Conservation (phyloP, 53 echinoderm and acorn worm genomes). For the Crossaster papposus region DNA sequence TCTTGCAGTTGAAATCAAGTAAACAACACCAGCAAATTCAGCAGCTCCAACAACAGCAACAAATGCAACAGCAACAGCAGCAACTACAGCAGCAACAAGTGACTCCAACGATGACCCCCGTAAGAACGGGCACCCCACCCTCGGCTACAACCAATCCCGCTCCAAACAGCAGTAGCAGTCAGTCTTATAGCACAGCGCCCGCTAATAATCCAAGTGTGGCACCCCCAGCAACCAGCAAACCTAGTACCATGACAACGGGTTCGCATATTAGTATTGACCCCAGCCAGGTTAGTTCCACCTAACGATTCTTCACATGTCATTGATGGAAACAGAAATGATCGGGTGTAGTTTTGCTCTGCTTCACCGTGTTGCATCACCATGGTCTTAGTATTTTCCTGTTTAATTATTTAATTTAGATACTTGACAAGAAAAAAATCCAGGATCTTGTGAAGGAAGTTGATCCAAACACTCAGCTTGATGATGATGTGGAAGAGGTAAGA, state of each 20-base stretch:
- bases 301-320: no score
- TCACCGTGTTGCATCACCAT: no score
- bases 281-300: constrained; percentile 48
- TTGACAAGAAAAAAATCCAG: constrained; percentile 93
- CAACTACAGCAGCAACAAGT: constrained; percentile 12
- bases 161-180: constrained; percentile 35
- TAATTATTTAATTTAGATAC: constrained; percentile 61
- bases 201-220: constrained; percentile 34
- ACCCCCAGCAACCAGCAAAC: constrained; percentile 43
- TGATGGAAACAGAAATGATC: no score
- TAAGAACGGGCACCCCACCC: constrained; percentile 50
- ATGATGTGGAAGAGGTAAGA: constrained; percentile 94
- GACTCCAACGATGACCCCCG: constrained; percentile 19
- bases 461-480: constrained; percentile 97
- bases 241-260: constrained; percentile 46
- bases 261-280: constrained; percentile 37
- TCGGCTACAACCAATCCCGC: constrained; percentile 11
- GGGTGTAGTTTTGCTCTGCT: no score
- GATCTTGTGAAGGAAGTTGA: constrained; percentile 94
- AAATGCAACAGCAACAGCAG: constrained; percentile 42
- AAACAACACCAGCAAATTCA: constrained; percentile 59
- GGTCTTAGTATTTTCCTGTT: background rate
- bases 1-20: constrained; percentile 54
- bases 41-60: constrained; percentile 22
- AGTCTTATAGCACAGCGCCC: constrained; percentile 28